These are phyloP conservation scores for Frankliniella intonsa DNA, from an alignment of 2,888 invertebrate species.

Conservation along the genomic window DNA sequence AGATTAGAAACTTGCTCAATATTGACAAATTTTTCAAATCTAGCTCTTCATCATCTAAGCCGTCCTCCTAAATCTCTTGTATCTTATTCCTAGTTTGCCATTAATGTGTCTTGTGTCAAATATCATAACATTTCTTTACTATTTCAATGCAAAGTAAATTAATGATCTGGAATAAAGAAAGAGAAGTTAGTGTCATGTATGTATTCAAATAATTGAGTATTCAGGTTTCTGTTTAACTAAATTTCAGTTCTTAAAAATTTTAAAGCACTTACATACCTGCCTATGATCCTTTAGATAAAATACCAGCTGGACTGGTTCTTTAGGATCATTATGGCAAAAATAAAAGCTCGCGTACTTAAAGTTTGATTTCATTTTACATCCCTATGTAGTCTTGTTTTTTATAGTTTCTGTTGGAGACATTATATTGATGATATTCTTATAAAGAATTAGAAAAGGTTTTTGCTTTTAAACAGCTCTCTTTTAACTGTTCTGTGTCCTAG, in stretches of 20 bases:
- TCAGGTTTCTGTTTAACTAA: neutral
- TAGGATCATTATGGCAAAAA: neutral
- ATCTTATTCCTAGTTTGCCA: neutral
- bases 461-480: neutral
- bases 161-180: neutral
- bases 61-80: neutral
- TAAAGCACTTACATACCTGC: neutral
- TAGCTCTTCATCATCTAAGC: conserved; percentile 6
- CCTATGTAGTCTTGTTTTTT: neutral
- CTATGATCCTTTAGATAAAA: neutral
- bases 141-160: neutral
- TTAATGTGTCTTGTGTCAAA: neutral
- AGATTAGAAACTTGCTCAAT: conserved; percentile 25
- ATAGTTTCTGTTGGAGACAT: neutral
- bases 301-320: neutral
- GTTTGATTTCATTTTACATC: neutral
- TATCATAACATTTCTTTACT: neutral
- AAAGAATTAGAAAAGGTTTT: neutral
- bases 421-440: neutral
- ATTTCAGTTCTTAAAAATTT: neutral
- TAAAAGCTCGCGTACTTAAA: neutral
- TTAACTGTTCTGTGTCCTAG: neutral
- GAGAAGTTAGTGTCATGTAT: neutral
- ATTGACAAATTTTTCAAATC: conserved; percentile 21
- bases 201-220: neutral